phyloP scores from a whole-genome alignment of 2,888 invertebrate genomes.

The Frankliniella fusca region DNA sequence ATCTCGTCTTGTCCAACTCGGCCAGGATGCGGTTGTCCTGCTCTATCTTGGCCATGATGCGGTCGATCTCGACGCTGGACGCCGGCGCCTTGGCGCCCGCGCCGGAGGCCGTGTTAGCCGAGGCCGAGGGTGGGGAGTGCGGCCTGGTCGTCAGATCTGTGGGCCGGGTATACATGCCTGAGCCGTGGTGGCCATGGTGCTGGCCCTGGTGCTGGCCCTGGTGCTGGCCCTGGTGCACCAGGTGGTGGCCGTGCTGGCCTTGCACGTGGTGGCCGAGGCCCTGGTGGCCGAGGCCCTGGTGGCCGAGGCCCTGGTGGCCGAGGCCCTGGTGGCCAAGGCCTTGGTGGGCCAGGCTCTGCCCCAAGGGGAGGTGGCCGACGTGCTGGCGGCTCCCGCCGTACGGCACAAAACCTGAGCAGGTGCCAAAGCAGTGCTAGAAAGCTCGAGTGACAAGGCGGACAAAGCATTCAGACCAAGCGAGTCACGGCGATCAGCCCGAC shows the following conservation, averaged over 20 bases:
- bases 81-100: constrained; percentile 43
- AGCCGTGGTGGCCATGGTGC: constrained; percentile 30
- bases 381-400: background rate
- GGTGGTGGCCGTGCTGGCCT: no score
- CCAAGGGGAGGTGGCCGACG: background rate
- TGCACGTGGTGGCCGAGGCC: constrained; percentile 32
- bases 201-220: constrained; percentile 33
- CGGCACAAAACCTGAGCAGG: constrained; percentile 23
- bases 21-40: constrained; percentile 83
- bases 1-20: constrained; percentile 80
- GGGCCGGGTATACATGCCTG: constrained; percentile 15
- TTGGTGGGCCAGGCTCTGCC: constrained; percentile 4
- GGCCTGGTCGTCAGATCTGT: constrained; percentile 21
- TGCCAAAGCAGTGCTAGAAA: constrained; percentile 14
- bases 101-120: constrained; percentile 46
- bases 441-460: background rate
- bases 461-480: no score
- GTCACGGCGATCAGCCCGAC: no score
- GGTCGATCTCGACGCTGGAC: constrained; percentile 68
- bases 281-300: constrained; percentile 34
- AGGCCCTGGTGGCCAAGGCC: constrained; percentile 34
- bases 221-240: constrained; percentile 28
- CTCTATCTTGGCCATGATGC: constrained; percentile 93
- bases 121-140: constrained; percentile 38
- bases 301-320: constrained; percentile 28